Percentiles rank a stretch among this genome's conserved stretches.
phyloP scores from a whole-genome alignment of 2,797 vertebrate species.

The Hyperoplus immaculatus region DNA sequence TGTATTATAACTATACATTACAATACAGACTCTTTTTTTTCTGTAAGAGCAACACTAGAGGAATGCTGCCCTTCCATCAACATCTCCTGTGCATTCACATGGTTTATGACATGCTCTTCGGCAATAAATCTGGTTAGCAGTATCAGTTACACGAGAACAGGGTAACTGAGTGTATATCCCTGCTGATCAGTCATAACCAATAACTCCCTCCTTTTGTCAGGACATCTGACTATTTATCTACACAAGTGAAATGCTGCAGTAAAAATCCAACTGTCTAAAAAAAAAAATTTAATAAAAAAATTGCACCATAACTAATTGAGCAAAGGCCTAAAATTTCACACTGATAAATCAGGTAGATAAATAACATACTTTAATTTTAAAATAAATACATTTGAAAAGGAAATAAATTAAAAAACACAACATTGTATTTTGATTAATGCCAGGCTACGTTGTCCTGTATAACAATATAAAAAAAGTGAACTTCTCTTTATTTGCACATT shows the following conservation, averaged over 20 bases:
- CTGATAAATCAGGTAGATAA: conserved; percentile 77
- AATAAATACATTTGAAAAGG: conserved; percentile 73
- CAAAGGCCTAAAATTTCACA: conserved; percentile 77
- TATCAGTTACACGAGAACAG: conserved; percentile 58
- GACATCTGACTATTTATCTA: conserved; percentile 71
- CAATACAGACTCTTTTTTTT: conserved; percentile 63
- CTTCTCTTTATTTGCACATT: conserved; percentile 77
- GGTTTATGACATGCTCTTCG: conserved; percentile 65
- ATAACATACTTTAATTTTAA: conserved; percentile 69
- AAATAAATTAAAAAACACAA: conserved; percentile 73
- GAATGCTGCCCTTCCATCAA: conserved; percentile 51
- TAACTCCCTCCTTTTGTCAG: conserved; percentile 51
- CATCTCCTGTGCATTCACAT: conserved; percentile 54
- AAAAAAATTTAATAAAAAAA: conserved; percentile 54
- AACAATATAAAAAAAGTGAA: conserved; percentile 83
- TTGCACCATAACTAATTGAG: conserved; percentile 79
- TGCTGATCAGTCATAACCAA: conserved; percentile 55
- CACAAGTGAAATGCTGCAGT: conserved; percentile 75
- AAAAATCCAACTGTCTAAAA: conserved; percentile 71
- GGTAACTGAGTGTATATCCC: conserved; percentile 45
- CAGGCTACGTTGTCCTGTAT: conserved; percentile 76
- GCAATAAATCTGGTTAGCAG: conserved; percentile 62
- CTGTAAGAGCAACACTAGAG: conserved; percentile 51
- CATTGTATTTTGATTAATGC: conserved; percentile 75
- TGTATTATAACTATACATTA: conserved; percentile 80